Conservation (phyloP, 2,888 invertebrate species). For the Tiliacea aurago region DNA sequence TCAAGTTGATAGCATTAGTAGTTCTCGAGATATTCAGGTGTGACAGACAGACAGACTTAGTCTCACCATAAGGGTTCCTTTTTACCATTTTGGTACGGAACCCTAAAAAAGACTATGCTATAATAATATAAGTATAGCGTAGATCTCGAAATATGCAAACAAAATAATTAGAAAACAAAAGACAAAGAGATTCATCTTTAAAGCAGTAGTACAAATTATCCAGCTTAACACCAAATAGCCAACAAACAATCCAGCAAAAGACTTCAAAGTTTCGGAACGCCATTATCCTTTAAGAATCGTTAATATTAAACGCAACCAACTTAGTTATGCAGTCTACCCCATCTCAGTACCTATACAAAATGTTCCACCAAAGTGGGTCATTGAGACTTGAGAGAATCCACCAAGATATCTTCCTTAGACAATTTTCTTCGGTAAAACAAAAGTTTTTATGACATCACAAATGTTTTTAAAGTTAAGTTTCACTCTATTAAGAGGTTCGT, state of each 20-base stretch:
- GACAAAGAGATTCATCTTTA: too few species aligned
- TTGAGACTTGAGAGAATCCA: conserved; percentile 44
- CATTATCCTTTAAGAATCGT: conserved; percentile 24
- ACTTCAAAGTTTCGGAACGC: conserved; percentile 17
- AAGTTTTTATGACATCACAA: conserved; percentile 64
- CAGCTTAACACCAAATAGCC: neutral
- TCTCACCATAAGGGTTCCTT: too few species aligned
- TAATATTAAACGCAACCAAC: conserved; percentile 42
- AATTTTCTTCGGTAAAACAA: conserved; percentile 62
- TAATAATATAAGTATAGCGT: neutral
- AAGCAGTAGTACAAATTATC: neutral
- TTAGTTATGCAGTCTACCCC: conserved; percentile 57
- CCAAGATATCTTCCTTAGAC: conserved; percentile 54
- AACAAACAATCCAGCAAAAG: conserved; percentile 2
- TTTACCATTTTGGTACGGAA: too few species aligned
- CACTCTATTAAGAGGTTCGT: conserved; percentile 53
- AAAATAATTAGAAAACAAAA: neutral
- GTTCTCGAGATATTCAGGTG: too few species aligned
- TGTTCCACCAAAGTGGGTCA: conserved; percentile 50
- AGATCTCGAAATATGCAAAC: neutral
- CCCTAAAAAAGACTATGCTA: too few species aligned
- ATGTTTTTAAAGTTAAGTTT: conserved; percentile 58
- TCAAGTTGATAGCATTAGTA: too few species aligned
- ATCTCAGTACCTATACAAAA: conserved; percentile 34
- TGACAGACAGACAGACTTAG: too few species aligned